These are phyloP conservation scores for Leptodactylus fallax DNA, from an alignment of 2,797 vertebrate genomes.

Conservation along the genomic window DNA sequence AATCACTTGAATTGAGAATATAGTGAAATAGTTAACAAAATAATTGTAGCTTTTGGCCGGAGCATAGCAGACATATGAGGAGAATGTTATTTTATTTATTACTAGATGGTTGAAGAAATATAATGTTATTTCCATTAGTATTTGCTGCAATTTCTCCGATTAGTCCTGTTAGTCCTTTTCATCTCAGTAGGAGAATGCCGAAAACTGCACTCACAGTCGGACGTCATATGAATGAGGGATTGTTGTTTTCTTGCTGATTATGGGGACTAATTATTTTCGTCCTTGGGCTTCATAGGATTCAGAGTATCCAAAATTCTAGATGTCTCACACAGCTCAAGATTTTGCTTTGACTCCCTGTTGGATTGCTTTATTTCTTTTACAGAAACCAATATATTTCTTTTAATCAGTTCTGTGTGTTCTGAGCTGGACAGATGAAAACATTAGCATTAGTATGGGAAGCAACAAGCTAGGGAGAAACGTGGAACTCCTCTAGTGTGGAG, in stretches of 20 bases:
- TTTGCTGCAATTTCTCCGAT: background rate
- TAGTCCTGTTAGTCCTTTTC: slow-evolving; percentile 1
- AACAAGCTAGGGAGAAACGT: too few species aligned
- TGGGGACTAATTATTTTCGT: slow-evolving; percentile 20
- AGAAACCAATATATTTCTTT: background rate
- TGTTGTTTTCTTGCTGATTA: slow-evolving; percentile 16
- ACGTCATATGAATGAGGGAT: background rate
- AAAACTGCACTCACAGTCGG: background rate
- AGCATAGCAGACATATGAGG: background rate
- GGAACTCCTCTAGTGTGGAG: too few species aligned
- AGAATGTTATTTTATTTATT: background rate
- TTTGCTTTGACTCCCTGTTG: background rate
- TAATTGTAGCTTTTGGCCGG: background rate
- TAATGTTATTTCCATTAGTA: background rate
- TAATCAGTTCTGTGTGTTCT: background rate
- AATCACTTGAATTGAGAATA: too few species aligned
- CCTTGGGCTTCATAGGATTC: slow-evolving; percentile 8
- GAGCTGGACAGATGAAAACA: background rate
- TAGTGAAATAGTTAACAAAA: background rate
- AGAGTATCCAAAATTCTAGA: background rate
- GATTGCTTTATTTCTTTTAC: background rate
- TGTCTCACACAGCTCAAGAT: background rate
- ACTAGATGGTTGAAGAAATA: background rate
- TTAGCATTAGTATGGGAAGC: too few species aligned
- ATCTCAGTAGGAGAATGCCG: slow-evolving; percentile 6